phyloP scores from a whole-genome alignment of 1,140 invertebrate species.

The Caenorhabditis brenneri region DNA sequence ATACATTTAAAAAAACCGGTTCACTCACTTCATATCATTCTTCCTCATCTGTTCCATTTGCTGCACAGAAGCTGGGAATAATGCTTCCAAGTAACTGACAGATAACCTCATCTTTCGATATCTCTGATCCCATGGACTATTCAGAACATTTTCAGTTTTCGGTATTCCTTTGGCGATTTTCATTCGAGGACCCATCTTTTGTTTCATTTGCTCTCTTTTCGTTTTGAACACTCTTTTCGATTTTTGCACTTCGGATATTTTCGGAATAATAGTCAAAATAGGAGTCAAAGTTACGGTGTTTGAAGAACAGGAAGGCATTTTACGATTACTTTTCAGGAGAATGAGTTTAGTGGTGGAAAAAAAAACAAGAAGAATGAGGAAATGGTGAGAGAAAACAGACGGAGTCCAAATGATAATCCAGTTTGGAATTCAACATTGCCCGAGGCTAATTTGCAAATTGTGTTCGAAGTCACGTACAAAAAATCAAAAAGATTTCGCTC shows the following conservation, averaged over 20 bases:
- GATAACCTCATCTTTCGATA: conserved; percentile 13
- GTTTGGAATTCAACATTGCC: not conserved
- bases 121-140: not conserved
- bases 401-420: not conserved
- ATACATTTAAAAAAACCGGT: not conserved
- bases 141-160: not conserved
- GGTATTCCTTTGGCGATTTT: conserved; percentile 7
- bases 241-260: not conserved
- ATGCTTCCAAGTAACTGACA: not conserved
- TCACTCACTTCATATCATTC: not conserved
- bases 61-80: not conserved
- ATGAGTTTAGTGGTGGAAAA: not conserved
- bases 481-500: conserved; percentile 57
- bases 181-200: not conserved
- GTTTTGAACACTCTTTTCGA: not conserved
- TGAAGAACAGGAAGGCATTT: not conserved
- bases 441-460: not conserved
- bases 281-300: not conserved
- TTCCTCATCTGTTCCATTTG: not conserved
- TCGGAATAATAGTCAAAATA: not conserved
- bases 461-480: not conserved
- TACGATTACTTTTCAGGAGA: not conserved
- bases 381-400: not conserved
- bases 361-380: not conserved
- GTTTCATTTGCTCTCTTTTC: not conserved